Evolutionary conservation across 2,797 vertebrate genomes (phyloP).

Genomic region (Monodelphis domestica): DNA sequence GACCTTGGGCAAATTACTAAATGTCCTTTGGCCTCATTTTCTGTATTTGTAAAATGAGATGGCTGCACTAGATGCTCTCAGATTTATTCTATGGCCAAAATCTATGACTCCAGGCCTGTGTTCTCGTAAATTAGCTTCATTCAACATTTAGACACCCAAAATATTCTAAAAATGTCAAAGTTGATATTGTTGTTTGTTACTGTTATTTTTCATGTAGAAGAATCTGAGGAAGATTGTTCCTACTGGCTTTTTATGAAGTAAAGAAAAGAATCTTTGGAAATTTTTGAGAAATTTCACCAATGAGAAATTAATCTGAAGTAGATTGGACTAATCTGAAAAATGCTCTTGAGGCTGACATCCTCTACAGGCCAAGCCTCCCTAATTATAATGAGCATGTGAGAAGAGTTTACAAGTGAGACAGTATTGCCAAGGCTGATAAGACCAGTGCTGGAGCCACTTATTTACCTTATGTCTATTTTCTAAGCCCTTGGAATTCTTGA

Average conservation of each 20-base stretch:
- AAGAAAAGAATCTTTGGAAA: background rate
- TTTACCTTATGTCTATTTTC: conserved; percentile 15
- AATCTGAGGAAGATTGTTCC: background rate
- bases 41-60: background rate
- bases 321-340: conserved; percentile 12
- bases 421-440: conserved; percentile 1
- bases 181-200: background rate
- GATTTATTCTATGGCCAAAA: background rate
- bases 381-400: conserved; percentile 31
- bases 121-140: background rate
- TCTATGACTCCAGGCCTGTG: background rate
- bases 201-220: background rate
- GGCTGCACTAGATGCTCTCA: background rate
- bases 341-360: conserved; percentile 15
- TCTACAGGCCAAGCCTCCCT: background rate
- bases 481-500: conserved; percentile 1
- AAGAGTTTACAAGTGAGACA: conserved; percentile 28
- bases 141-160: background rate
- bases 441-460: background rate
- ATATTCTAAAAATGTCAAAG: background rate
- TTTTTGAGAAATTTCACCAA: conserved; percentile 1
- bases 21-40: background rate
- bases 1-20: background rate
- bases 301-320: background rate
- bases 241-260: background rate